Base-by-base conservation (phyloP, 2,888 invertebrate genomes). In the Caenorhabditis virilis region DNA sequence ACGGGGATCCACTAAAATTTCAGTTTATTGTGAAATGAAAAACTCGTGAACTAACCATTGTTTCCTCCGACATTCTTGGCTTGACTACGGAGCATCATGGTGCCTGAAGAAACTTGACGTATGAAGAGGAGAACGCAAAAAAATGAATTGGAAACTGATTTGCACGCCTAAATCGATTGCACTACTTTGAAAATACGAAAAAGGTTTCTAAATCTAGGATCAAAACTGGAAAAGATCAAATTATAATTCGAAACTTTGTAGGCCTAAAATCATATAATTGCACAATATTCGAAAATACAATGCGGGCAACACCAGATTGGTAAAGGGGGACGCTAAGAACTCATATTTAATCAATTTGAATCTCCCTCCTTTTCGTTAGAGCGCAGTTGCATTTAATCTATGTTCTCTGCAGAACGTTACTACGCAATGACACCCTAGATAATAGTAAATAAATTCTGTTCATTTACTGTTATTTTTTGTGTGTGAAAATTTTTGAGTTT, bases 371-470 rank as follows among this genome's bases (percentile, higher is more conserved):
- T 30, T 6, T 30, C 30, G 13, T 16, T 45, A 18, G 43, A 26
- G 43, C 43, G 25, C 43, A 45, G 9, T 42, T 42, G 27, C 26
- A n/a, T n/a, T n/a, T n/a, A n/a, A n/a, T n/a, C n/a, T n/a, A 53
- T 59, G 27, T 59, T 59, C 16, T 52, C 53, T 1, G n/a, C 48
- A 0, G 59, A 49, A 22, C n/a, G n/a, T n/a, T n/a, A n/a, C n/a
- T n/a, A n/a, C n/a, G n/a, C n/a, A n/a, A n/a, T n/a, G n/a, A n/a
- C n/a, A n/a, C n/a, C n/a, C n/a, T n/a, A n/a, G n/a, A n/a, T n/a
- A n/a, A n/a, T n/a, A n/a, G n/a, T n/a, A n/a, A n/a, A n/a, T n/a
- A n/a, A n/a, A n/a, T n/a, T n/a, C n/a, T n/a, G n/a, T n/a, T n/a
- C n/a, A n/a, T n/a, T n/a, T n/a, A n/a, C n/a, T n/a, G n/a, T n/a